Evolutionary conservation across 37 sponge, comb jelly and placozoan species (phyloP), one percentile per base, ranked within the genome.

Genomic region (Petrosia ficiformis): DNA sequence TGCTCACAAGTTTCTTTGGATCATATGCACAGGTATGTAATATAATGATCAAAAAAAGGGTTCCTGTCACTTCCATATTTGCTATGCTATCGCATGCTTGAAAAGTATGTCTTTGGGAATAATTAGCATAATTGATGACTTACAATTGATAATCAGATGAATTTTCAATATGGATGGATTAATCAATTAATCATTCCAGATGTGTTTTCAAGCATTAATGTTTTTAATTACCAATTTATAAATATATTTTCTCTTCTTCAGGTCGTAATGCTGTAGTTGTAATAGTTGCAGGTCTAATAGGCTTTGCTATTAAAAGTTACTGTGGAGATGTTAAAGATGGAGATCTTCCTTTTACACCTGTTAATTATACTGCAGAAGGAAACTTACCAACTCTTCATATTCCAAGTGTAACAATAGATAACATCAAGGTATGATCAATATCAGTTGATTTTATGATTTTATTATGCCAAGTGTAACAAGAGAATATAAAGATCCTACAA

Each of bases 251-350:
- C 22, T 25, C 42, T 40, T 38, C 1, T 48, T 19, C 48, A 83
- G 93, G 79, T 29, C 85, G 84, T 61, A 98, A 95, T 80, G 96
- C 94, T 22, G 86, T 98, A 25, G 89, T 98, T 30, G 96, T 95
- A 34, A 31, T 95, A n/a, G 24, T 81, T 32, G 93, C 86, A 22
- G 90, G 79, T 34, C 68, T 93, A 57, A 57, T 93, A 0, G 90
- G 83, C 0, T 84, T 57, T 77, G 21, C 77, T 25, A 68, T 95
- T 66, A 44, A 60, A 22, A 22, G 22, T 4, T 73, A 78, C 59
- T 33, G 42, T 3, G 77, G 78, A 66, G n/a, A n/a, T n/a, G 77
- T 77, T 71, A 69, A 69, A 0, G 56, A 75, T 34, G 71, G 69
- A 22, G 71, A 71, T 24, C 44, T 39, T 25, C 68, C 68, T 14